These are phyloP conservation scores for Coreoperca whiteheadi DNA, from an alignment of 2,113 vertebrate genomes.

Conservation along the genomic window DNA sequence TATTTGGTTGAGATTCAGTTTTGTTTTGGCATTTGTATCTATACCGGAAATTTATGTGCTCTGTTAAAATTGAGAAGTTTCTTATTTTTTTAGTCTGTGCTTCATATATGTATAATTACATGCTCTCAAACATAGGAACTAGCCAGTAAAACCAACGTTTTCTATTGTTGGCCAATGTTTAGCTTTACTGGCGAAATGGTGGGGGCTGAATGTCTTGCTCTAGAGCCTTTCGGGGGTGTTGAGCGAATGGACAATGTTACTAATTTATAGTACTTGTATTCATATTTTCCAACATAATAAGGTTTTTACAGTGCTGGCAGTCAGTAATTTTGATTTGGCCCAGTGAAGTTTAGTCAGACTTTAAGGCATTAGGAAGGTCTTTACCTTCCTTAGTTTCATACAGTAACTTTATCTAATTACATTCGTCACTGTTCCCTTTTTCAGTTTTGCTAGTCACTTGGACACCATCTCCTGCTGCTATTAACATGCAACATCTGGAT, in stretches of 20 bases:
- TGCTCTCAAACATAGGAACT: slow-evolving; percentile 27
- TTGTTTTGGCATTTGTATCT: not conserved
- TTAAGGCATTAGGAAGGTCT: not conserved
- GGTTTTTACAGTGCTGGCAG: not conserved
- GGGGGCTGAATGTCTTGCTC: not conserved
- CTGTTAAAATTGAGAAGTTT: not conserved
- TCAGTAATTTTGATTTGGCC: not conserved
- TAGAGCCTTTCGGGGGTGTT: not conserved
- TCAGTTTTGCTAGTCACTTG: not conserved
- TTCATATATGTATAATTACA: slow-evolving; percentile 34
- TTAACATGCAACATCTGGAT: not conserved
- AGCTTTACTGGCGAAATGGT: not conserved
- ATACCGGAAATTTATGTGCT: slow-evolving; percentile 4
- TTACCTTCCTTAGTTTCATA: not conserved
- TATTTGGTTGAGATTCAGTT: not conserved
- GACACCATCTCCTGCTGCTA: not conserved
- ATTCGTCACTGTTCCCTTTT: not conserved
- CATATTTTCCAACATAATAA: not conserved
- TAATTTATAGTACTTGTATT: not conserved
- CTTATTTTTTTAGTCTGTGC: slow-evolving; percentile 28
- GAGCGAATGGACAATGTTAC: not conserved
- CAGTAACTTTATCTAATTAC: not conserved
- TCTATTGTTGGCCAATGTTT: not conserved
- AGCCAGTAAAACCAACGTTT: slow-evolving; percentile 7
- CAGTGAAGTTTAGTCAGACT: not conserved